phyloP scores from a whole-genome alignment of 2,888 invertebrate species.

The Cepaea hortensis region DNA sequence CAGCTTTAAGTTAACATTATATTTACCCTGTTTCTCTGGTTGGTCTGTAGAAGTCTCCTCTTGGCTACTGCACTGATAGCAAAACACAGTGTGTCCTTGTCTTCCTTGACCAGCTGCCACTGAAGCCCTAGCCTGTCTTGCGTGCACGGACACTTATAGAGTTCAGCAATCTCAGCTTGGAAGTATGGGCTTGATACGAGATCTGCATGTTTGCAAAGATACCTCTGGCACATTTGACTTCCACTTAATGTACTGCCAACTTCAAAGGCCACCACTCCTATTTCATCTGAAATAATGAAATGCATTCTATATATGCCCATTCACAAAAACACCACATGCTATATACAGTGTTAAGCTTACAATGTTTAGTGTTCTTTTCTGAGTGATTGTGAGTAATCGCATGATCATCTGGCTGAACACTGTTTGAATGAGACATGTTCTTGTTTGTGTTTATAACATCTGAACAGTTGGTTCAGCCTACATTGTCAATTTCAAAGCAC shows the following conservation, averaged over 20 bases:
- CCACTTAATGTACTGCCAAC: background rate
- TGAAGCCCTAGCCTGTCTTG: background rate
- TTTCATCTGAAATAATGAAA: conserved; percentile 7
- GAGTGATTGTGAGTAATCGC: too few relatives aligned
- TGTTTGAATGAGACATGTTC: too few relatives aligned
- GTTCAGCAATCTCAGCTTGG: conserved; percentile 15
- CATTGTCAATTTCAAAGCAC: too few relatives aligned
- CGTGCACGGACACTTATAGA: conserved; percentile 8
- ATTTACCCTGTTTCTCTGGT: conserved; percentile 25
- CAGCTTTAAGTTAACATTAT: too few relatives aligned
- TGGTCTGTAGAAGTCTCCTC: background rate
- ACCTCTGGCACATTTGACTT: background rate
- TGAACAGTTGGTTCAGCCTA: too few relatives aligned
- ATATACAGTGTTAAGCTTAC: too few relatives aligned
- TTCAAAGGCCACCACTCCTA: background rate
- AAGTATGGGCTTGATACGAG: background rate
- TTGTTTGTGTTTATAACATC: too few relatives aligned
- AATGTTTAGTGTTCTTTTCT: too few relatives aligned
- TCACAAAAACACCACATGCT: too few relatives aligned
- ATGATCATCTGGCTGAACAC: too few relatives aligned
- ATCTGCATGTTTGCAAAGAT: conserved; percentile 15
- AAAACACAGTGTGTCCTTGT: background rate
- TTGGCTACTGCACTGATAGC: conserved; percentile 8
- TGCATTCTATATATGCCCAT: too few relatives aligned
- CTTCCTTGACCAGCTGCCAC: conserved; percentile 13